Base-by-base conservation (phyloP, 2,113 vertebrate species). In the Pampusana beccarii region DNA sequence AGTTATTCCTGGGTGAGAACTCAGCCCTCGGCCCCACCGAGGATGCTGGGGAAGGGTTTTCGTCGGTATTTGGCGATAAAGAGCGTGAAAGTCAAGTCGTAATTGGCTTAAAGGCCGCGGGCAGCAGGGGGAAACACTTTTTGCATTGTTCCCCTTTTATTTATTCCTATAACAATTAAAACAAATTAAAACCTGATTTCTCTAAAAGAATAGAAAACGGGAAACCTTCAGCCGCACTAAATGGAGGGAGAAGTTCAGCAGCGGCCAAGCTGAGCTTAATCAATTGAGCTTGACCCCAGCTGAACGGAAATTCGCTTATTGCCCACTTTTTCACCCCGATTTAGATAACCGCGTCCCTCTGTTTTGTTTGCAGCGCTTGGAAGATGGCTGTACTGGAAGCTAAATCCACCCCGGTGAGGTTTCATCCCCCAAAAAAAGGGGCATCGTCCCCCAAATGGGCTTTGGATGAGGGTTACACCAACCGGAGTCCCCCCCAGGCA, bases 381-480 rank as follows among this genome's bases (percentile, higher is more conserved):
- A 99, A 99, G 97, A 98, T 99, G 42, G 99, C 99, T 0, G 91
- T 99, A 77, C 94, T 99, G 67, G 99, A 99, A 89, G 98, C 98
- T 2, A 98, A 98, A 95, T 97, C 98, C 78, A 99, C 98, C 77
- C 98, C 98, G 93, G 99, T 99, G 97, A 99, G 99, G 90, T 54
- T 90, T 25, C 4, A 0, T 9, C 6, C 83, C 44, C 16, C 6
- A 1, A 20, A 23, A 53, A 23, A 9, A n/a, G 33, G 29, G 73
- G 13, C 58, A 56, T 16, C 5, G 0, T 16, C 40, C 38, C 12
- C 44, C 6, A 28, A n/a, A 9, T 1, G 1, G 40, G 31, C 28
- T 18, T 40, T 0, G 10, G 72, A 8, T 21, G 40, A 36, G 20
- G 36, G 53, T 36, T 11, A 46, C 64, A 13, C 66, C 71, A 61